Percentiles rank a stretch among this genome's conserved stretches.
Conservation (phyloP, 2,797 vertebrate species). For the Coilia nasus region DNA sequence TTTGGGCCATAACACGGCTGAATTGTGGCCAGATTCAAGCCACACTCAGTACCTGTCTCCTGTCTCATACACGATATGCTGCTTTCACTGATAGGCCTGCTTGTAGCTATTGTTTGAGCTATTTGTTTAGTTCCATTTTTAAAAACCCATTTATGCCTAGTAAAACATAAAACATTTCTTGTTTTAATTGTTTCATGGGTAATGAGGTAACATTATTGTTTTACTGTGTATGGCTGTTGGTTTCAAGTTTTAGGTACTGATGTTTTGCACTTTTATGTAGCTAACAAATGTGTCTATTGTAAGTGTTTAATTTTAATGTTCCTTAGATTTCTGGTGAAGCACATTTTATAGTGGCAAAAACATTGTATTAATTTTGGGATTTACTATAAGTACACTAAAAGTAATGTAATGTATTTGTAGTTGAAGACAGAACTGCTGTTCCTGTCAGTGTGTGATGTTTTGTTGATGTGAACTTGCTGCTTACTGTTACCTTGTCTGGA, state of each 20-base stretch:
- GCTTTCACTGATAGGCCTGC: background rate
- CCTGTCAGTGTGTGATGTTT: no score
- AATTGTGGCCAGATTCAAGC: background rate
- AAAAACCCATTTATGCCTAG: no score
- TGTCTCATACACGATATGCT: background rate
- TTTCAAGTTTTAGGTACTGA: background rate
- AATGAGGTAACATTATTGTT: background rate
- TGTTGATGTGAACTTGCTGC: background rate
- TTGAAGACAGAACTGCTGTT: background rate
- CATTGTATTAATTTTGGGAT: background rate
- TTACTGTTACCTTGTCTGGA: slow-evolving; percentile 87
- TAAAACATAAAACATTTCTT: background rate
- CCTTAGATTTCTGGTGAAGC: background rate
- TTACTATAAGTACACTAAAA: background rate
- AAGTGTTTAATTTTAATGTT: background rate
- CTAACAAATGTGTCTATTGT: background rate
- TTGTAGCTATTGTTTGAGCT: background rate
- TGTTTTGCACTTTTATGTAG: background rate
- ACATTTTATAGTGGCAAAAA: background rate
- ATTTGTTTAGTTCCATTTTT: no score
- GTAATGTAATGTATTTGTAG: background rate
- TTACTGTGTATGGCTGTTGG: background rate
- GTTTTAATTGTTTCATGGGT: background rate
- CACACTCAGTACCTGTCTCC: background rate
- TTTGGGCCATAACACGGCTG: no score